phyloP scores from a whole-genome alignment of 2,888 invertebrate genomes.

The Theristus sp. region DNA sequence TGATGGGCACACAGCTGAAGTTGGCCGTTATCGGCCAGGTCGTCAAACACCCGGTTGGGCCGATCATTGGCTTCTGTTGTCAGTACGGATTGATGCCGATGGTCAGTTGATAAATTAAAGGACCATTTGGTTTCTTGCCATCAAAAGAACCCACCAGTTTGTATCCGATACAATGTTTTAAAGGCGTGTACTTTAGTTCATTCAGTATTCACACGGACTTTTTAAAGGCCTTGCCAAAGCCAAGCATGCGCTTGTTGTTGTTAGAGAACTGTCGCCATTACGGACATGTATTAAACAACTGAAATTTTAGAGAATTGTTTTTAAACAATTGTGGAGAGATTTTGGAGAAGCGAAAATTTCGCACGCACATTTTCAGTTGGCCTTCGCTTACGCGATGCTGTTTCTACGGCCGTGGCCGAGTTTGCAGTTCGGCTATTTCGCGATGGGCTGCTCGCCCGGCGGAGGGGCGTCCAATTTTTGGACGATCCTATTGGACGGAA shows the following conservation, averaged over 20 bases:
- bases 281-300: too few relatives aligned
- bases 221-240: background rate
- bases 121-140: background rate
- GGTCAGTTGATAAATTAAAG: background rate
- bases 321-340: too few relatives aligned
- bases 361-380: background rate
- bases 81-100: constrained; percentile 37
- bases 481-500: constrained; percentile 70
- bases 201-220: too few relatives aligned
- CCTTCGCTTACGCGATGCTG: background rate
- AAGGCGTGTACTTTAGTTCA: too few relatives aligned
- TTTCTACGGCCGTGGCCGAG: constrained; percentile 5
- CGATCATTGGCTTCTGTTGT: constrained; percentile 32
- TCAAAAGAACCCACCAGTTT: too few relatives aligned
- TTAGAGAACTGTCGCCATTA: too few relatives aligned
- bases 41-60: constrained; percentile 32
- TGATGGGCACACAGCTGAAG: constrained; percentile 36
- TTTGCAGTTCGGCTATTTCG: constrained; percentile 32
- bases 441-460: constrained; percentile 35
- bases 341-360: background rate
- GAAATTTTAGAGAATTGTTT: too few relatives aligned
- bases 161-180: too few relatives aligned
- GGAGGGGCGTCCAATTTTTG: constrained; percentile 85
- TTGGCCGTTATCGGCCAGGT: constrained; percentile 28
- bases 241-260: too few relatives aligned